Percentiles rank a stretch among this genome's conserved stretches.
These are phyloP conservation scores for Desoria tigrina DNA, from an alignment of 2,888 invertebrate genomes.

Conservation along the genomic window DNA sequence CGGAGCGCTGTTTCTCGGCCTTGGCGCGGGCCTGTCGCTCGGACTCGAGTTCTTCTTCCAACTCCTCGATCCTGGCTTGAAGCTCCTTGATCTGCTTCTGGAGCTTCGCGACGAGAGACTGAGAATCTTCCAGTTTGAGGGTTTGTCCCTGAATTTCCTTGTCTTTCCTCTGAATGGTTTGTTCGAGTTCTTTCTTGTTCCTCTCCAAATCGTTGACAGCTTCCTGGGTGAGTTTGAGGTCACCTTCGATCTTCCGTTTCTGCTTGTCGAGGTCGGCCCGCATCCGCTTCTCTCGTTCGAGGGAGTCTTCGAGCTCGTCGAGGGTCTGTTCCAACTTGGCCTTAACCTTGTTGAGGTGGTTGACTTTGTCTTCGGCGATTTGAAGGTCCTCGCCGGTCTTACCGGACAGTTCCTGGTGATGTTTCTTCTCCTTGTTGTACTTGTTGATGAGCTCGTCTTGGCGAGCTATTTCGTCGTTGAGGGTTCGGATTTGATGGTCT, in stretches of 20 bases:
- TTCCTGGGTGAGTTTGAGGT: constrained; percentile 97
- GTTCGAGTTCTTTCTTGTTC: constrained; percentile 96
- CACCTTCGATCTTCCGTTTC: constrained; percentile 98
- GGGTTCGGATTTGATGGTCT: constrained; percentile 96
- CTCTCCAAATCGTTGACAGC: constrained; percentile 95
- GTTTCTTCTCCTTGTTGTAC: constrained; percentile 98
- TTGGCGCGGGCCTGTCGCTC: constrained; percentile 76
- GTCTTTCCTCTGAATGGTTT: constrained; percentile 98
- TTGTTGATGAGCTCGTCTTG: constrained; percentile 99
- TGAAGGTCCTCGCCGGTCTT: constrained; percentile 86
- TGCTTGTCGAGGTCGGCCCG: constrained; percentile 96
- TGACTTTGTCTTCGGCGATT: constrained; percentile 97
- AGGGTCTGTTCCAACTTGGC: constrained; percentile 98
- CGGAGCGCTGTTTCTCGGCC: constrained; percentile 97
- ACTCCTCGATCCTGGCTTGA: constrained; percentile 94
- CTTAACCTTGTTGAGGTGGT: constrained; percentile 99
- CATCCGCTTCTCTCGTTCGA: constrained; percentile 99
- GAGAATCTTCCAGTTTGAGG: constrained; percentile 98
- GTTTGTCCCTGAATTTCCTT: constrained; percentile 94
- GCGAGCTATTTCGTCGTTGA: constrained; percentile 98
- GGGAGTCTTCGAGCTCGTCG: constrained; percentile 96
- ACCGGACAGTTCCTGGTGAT: constrained; percentile 88
- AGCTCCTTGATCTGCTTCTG: constrained; percentile 99
- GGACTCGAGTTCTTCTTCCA: constrained; percentile 99
- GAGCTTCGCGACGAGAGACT: constrained; percentile 91